phyloP scores from a whole-genome alignment of 2,797 vertebrate genomes.

The Cheirogaleus major region DNA sequence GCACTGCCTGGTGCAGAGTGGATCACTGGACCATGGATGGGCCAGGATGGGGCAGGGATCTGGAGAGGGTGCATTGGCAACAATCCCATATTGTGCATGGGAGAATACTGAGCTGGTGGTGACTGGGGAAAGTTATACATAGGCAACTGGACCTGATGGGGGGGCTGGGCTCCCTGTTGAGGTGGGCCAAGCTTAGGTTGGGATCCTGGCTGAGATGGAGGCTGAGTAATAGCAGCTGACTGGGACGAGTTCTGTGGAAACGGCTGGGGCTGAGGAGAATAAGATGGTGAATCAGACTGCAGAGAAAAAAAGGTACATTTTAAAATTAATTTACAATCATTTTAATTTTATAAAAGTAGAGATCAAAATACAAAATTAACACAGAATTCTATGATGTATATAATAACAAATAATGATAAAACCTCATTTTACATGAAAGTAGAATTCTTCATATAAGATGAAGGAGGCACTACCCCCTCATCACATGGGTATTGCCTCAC shows the following conservation, averaged over 20 bases:
- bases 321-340: conserved; percentile 78
- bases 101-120: conserved; percentile 93
- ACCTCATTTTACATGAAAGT: conserved; percentile 25
- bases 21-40: conserved; percentile 94
- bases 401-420: conserved; percentile 32
- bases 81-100: conserved; percentile 92
- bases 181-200: conserved; percentile 89
- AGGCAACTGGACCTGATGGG: conserved; percentile 92
- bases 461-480: background rate
- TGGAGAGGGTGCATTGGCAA: conserved; percentile 91
- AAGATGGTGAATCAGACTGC: conserved; percentile 96
- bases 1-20: conserved; percentile 89
- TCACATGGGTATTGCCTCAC: background rate
- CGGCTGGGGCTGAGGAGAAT: conserved; percentile 93
- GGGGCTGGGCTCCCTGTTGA: conserved; percentile 86
- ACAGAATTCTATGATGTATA: background rate
- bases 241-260: conserved; percentile 91
- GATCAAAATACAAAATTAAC: conserved; percentile 48
- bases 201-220: conserved; percentile 87
- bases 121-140: conserved; percentile 94
- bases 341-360: conserved; percentile 58
- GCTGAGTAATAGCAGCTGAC: conserved; percentile 90
- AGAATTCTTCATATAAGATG: background rate
- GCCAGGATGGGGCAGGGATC: conserved; percentile 94
- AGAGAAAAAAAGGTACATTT: conserved; percentile 73